Evolutionary conservation across 2,113 vertebrate genomes (phyloP).

Genomic region (Scomber colias): DNA sequence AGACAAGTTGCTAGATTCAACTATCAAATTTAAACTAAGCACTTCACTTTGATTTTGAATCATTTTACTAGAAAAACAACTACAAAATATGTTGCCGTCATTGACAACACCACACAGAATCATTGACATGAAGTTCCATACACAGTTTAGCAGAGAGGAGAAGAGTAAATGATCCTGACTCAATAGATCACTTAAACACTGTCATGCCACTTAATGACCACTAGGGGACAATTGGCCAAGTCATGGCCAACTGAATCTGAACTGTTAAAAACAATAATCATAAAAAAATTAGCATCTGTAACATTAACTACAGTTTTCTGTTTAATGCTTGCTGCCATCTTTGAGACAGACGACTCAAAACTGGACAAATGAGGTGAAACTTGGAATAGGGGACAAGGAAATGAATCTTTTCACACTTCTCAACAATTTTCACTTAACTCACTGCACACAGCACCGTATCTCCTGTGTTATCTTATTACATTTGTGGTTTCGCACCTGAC

Average conservation of each 20-base stretch:
- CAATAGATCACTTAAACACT: neutral
- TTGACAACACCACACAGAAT: neutral
- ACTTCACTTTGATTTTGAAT: no score
- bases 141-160: neutral
- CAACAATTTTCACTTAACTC: neutral
- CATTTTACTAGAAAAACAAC: neutral
- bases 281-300: neutral
- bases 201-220: constrained; percentile 15
- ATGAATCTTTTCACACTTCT: no score
- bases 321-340: neutral
- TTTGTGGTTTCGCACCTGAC: constrained; percentile 86
- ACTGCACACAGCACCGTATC: neutral
- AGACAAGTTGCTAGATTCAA: neutral
- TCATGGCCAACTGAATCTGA: neutral
- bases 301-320: neutral
- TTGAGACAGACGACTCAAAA: neutral
- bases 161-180: neutral
- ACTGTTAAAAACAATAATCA: neutral
- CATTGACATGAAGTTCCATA: neutral
- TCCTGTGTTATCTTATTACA: neutral
- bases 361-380: no score
- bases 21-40: no score
- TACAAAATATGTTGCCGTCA: neutral
- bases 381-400: no score
- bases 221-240: neutral